Evolutionary conservation across 2,888 invertebrate species (phyloP).

Genomic region (Ischnura elegans): DNA sequence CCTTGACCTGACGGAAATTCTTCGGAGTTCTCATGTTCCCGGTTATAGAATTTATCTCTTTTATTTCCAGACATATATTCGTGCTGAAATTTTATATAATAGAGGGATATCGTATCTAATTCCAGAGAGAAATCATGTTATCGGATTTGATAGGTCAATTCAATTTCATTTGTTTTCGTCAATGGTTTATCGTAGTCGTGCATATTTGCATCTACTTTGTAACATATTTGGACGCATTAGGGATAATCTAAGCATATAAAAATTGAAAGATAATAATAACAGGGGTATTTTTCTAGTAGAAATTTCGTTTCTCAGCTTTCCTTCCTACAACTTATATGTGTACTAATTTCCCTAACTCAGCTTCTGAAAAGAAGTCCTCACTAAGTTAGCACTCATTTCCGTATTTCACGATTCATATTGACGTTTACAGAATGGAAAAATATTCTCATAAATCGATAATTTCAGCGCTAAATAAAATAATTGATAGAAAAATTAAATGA

Average conservation of each 20-base stretch:
- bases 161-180: neutral
- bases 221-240: no score
- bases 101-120: neutral
- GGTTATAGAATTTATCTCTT: no score
- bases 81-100: neutral
- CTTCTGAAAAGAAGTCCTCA: no score
- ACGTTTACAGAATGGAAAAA: no score
- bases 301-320: neutral
- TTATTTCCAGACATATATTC: neutral
- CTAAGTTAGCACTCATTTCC: no score
- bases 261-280: neutral
- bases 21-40: neutral
- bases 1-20: neutral
- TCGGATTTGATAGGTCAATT: neutral
- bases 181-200: neutral
- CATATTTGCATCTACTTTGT: neutral
- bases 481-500: no score
- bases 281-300: neutral
- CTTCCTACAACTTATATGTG: neutral
- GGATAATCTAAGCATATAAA: no score
- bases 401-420: no score
- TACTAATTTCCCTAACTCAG: no score
- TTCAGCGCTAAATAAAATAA: no score
- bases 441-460: no score
- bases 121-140: neutral